phyloP scores from a whole-genome alignment of 2,888 invertebrate species.

The Oscheius sp. region DNA sequence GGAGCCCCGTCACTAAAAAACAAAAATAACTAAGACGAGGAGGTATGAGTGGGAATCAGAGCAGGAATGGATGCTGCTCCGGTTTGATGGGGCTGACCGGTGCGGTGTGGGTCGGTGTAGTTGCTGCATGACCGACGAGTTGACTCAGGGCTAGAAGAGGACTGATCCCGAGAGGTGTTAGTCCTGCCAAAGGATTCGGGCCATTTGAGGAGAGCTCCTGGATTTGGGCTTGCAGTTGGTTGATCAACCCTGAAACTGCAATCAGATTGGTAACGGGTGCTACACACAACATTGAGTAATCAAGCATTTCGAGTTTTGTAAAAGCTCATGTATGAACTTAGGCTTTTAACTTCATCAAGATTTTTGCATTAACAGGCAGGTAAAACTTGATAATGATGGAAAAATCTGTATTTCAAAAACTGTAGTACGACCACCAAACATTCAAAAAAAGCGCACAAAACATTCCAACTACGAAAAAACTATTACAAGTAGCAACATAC shows the following conservation, averaged over 20 bases:
- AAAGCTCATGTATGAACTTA: not conserved
- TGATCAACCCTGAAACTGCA: conserved; percentile 41
- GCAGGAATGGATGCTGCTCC: conserved; percentile 33
- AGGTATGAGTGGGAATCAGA: conserved; percentile 18
- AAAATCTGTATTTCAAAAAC: not conserved
- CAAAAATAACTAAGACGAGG: not conserved
- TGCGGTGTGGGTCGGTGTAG: conserved; percentile 40
- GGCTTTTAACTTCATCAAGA: not conserved
- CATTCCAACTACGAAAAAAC: not conserved
- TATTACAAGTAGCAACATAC: conserved; percentile 31
- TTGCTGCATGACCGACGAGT: conserved; percentile 30
- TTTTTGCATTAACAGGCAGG: too few relatives aligned
- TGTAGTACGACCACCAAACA: not conserved
- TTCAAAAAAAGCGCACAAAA: not conserved
- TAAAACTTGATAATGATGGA: too few relatives aligned
- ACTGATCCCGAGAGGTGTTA: conserved; percentile 36
- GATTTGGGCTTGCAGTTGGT: conserved; percentile 30
- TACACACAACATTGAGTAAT: conserved; percentile 6
- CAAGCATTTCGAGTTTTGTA: not conserved
- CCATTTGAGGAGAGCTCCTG: conserved; percentile 38
- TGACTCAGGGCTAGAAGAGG: conserved; percentile 43
- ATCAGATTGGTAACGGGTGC: conserved; percentile 7
- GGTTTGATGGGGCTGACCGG: conserved; percentile 51
- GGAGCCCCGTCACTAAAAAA: conserved; percentile 5
- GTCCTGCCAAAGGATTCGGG: conserved; percentile 36